Evolutionary conservation across 2,888 invertebrate genomes (phyloP).

Genomic region (Pristionchus maxplancki): DNA sequence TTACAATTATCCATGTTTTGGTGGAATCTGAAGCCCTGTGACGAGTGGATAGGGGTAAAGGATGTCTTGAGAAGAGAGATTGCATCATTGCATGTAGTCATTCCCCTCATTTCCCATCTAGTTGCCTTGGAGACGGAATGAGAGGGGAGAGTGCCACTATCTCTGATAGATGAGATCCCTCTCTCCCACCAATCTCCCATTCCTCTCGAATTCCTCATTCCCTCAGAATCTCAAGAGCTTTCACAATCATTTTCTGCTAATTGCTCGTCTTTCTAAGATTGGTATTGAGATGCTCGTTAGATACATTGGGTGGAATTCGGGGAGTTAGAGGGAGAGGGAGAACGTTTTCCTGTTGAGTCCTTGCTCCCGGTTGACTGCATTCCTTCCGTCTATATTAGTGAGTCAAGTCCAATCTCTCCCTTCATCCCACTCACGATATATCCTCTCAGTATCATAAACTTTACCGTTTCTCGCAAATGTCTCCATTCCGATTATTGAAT

Average conservation of each 20-base stretch:
- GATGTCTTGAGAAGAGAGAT: not conserved
- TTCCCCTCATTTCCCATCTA: not conserved
- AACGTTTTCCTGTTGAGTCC: conserved; percentile 15
- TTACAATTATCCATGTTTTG: too few species aligned
- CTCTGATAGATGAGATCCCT: conserved; percentile 37
- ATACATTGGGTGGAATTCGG: not conserved
- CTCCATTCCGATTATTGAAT: not conserved
- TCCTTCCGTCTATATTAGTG: conserved; percentile 31
- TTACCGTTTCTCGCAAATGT: not conserved
- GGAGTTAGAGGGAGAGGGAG: not conserved
- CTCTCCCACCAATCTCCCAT: not conserved
- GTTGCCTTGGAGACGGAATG: conserved; percentile 16
- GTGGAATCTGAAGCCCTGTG: too few species aligned
- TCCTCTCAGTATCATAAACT: not conserved
- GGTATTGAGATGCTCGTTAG: not conserved
- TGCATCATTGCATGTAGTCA: not conserved
- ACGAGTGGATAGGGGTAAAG: not conserved
- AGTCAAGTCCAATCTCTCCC: conserved; percentile 20
- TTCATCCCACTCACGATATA: not conserved
- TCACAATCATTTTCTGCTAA: not conserved
- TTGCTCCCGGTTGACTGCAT: not conserved
- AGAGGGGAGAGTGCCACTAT: conserved; percentile 1
- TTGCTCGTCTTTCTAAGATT: not conserved
- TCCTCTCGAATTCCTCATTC: not conserved
- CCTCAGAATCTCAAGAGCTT: not conserved